Evolutionary conservation across 1,140 invertebrate species (phyloP).

Genomic region (Sipha flava): DNA sequence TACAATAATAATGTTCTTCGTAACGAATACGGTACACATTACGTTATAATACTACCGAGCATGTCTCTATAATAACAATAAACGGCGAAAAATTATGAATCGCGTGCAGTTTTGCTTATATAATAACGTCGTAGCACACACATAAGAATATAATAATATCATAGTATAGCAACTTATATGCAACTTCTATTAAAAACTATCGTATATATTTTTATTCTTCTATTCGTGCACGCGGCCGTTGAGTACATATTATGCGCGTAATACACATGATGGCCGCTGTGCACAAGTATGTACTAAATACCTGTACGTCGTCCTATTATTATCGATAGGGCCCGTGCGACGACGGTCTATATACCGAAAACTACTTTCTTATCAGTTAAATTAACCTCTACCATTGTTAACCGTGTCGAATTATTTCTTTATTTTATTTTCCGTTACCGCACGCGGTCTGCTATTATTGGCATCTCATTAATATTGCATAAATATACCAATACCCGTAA

Average conservation of each 20-base stretch:
- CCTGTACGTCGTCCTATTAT: background rate
- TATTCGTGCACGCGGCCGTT: too few species aligned
- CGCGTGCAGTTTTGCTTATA: background rate
- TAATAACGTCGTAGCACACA: background rate
- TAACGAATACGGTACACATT: too few species aligned
- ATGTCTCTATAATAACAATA: too few species aligned
- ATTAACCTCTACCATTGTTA: constrained; percentile 23
- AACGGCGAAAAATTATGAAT: background rate
- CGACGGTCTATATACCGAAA: background rate
- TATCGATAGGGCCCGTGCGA: background rate
- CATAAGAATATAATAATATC: background rate
- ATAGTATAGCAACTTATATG: too few species aligned
- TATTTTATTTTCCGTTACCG: background rate
- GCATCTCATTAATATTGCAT: constrained; percentile 26
- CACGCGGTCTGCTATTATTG: background rate
- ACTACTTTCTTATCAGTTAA: constrained; percentile 20
- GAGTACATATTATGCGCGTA: too few species aligned
- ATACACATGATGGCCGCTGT: too few species aligned
- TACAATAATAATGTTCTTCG: too few species aligned
- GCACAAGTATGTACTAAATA: too few species aligned
- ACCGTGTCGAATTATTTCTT: constrained; percentile 20
- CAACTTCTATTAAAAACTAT: too few species aligned
- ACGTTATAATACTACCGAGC: too few species aligned
- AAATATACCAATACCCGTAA: background rate
- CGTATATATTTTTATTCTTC: too few species aligned